phyloP scores from a whole-genome alignment of 2,797 vertebrate genomes.

The Brotogeris chrysoptera region DNA sequence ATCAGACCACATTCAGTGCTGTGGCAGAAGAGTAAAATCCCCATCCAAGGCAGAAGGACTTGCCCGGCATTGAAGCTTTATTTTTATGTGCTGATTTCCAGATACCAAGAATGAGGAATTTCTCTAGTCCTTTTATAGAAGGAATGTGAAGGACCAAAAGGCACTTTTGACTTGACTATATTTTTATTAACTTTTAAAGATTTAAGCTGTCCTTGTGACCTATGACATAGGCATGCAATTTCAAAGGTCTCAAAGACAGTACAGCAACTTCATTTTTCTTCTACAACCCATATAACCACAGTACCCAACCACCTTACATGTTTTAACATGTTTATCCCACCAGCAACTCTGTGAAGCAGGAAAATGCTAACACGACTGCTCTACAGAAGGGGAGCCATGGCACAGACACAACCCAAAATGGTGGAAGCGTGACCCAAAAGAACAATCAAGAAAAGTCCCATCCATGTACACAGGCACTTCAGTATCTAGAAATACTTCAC shows the following conservation, averaged over 20 bases:
- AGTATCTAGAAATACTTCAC: background rate
- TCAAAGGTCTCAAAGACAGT: background rate
- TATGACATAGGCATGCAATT: background rate
- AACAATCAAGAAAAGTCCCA: background rate
- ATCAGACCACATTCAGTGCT: background rate
- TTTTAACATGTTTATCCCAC: background rate
- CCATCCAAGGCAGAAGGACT: conserved; percentile 6
- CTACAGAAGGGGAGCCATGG: background rate
- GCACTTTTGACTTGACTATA: background rate
- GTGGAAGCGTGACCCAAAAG: background rate
- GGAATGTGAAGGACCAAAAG: background rate
- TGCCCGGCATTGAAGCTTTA: background rate
- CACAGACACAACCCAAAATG: background rate
- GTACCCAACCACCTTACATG: background rate
- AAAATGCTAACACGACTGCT: background rate
- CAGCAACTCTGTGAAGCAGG: background rate
- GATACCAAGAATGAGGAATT: background rate
- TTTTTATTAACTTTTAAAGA: background rate
- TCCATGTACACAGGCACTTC: background rate
- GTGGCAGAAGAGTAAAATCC: conserved; percentile 7
- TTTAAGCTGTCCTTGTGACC: background rate
- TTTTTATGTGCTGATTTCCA: conserved; percentile 39
- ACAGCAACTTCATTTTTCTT: background rate
- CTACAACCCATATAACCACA: background rate
- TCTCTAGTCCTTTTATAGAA: background rate